Base-by-base conservation (phyloP, 2,113 vertebrate species). In the Gavialis gangeticus region DNA sequence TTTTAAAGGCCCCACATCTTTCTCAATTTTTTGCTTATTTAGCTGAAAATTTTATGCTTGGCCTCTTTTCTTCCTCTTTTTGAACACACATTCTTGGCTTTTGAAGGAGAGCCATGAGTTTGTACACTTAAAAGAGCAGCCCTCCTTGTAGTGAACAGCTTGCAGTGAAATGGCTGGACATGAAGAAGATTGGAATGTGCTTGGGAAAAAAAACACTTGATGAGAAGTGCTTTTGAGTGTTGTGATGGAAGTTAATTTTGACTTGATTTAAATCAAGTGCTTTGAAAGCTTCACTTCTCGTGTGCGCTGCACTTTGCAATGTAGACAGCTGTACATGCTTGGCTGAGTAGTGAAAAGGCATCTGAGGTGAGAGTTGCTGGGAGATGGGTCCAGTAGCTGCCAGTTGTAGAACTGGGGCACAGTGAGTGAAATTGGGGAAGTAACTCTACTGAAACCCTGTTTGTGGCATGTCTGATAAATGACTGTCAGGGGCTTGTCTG, bases 301-400 rank as follows among this genome's bases (percentile, higher is more conserved):
- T 11, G 12, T 21, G n/a, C 8, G 30, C 56, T 30, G 30, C 63
- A 25, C 37, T 24, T 63, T 27, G 14, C 24, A 37, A 37, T 12
- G 11, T 63, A 12, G 10, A 1, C 1, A 2, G 22, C 18, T 5
- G 46, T 2, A 37, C 3, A 10, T 7, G 2, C 5, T 24, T 10
- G 67, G 59, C 10, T 76, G 34, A 34, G 34, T 73, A 37, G 21
- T 73, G 69, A 46, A 37, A 73, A 73, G 34, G 67, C 10, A 4
- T 73, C 34, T 73, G 69, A 73, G 34, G 12, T 46, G 69, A 21
- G 34, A 46, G 46, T 21, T 37, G 18, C 19, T 71, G 19, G 21
- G 19, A 37, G 18, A 6, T 46, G 13, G 64, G 69, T 22, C 30
- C 34, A 24, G 34, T 15, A 46, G 19, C 15, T 73, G 12, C 19